These are phyloP conservation scores for Chrysolina oricalcia DNA, from an alignment of 2,888 invertebrate genomes.

Conservation along the genomic window DNA sequence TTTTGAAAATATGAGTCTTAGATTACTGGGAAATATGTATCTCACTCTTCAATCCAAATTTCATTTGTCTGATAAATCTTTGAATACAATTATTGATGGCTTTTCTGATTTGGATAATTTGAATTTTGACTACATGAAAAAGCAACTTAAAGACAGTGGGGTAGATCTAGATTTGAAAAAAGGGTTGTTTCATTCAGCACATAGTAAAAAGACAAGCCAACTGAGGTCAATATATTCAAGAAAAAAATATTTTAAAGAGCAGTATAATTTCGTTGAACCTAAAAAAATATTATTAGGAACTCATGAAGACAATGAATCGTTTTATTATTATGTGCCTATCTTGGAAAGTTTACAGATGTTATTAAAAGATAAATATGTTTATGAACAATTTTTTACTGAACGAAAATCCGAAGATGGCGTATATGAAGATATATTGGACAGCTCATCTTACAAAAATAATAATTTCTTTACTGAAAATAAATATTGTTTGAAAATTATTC, in stretches of 20 bases:
- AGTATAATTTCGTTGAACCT: slow-evolving; percentile 15
- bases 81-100: slow-evolving; percentile 18
- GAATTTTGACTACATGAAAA: slow-evolving; percentile 1
- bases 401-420: background rate
- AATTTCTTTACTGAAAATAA: background rate
- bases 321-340: background rate
- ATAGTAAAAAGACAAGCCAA: slow-evolving; percentile 7
- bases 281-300: slow-evolving; percentile 3
- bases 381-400: background rate
- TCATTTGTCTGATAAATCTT: slow-evolving; percentile 1
- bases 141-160: background rate
- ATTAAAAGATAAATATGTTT: background rate
- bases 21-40: slow-evolving; percentile 11
- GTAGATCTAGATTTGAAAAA: slow-evolving; percentile 8
- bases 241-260: slow-evolving; percentile 1
- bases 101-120: slow-evolving; percentile 10
- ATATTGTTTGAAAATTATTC: background rate
- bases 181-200: slow-evolving; percentile 4
- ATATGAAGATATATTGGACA: background rate
- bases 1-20: background rate
- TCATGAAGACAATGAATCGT: background rate
- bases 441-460: background rate
- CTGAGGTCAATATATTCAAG: slow-evolving; percentile 13
- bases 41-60: slow-evolving; percentile 8
- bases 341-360: background rate